Conservation (phyloP, 2,797 vertebrate species). For the Pseudopleuronectes americanus region DNA sequence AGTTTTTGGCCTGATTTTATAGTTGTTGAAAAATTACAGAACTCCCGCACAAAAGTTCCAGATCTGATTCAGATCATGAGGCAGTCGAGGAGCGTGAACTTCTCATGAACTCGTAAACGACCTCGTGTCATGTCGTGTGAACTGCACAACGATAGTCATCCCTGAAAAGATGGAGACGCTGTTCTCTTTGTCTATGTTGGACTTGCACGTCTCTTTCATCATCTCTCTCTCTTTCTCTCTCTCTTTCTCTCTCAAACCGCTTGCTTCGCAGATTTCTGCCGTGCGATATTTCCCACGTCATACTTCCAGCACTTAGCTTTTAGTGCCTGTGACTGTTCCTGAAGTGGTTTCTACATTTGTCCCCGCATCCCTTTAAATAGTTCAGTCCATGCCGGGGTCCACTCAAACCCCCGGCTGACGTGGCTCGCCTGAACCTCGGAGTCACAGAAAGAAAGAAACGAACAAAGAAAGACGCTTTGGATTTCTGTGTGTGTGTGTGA, state of each 20-base stretch:
- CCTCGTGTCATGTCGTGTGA: too few species aligned
- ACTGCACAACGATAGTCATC: too few species aligned
- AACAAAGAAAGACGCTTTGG: not conserved
- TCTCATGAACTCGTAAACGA: too few species aligned
- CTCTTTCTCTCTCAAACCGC: slow-evolving; percentile 5
- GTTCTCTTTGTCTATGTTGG: too few species aligned
- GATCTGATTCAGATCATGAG: too few species aligned
- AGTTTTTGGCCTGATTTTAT: too few species aligned
- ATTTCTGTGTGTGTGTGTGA: not conserved
- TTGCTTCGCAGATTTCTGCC: slow-evolving; percentile 7
- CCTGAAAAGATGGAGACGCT: too few species aligned
- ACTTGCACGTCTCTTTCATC: not conserved
- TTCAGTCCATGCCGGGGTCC: not conserved
- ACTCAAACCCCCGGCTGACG: not conserved
- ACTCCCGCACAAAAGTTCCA: too few species aligned
- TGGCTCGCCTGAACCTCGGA: not conserved
- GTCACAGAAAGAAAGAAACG: not conserved
- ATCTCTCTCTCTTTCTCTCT: not conserved
- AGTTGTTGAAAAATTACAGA: too few species aligned
- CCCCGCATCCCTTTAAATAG: slow-evolving; percentile 22
- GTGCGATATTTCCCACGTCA: slow-evolving; percentile 22
- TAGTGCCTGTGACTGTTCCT: slow-evolving; percentile 29
- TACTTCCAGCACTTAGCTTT: slow-evolving; percentile 42
- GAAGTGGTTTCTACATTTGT: slow-evolving; percentile 43
- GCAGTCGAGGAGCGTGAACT: too few species aligned